Evolutionary conservation across 2,797 vertebrate genomes (phyloP).

Genomic region (Characodon lateralis): DNA sequence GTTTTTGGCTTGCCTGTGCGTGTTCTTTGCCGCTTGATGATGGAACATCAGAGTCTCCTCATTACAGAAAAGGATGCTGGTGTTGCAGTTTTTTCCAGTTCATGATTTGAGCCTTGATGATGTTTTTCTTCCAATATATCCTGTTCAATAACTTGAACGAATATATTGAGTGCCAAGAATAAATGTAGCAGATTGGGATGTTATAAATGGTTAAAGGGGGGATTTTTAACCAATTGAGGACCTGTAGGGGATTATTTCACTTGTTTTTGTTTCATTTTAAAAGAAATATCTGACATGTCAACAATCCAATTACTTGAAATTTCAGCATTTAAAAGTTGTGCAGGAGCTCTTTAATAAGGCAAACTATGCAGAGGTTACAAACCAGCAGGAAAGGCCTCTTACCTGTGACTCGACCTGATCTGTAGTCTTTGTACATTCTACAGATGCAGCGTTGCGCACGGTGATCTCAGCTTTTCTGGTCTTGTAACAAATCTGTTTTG

Average conservation of each 20-base stretch:
- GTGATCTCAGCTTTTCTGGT: slow-evolving; percentile 49
- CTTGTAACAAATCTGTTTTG: slow-evolving; percentile 56
- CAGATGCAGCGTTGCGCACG: slow-evolving; percentile 15
- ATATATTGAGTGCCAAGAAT: too few species aligned
- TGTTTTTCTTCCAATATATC: not conserved
- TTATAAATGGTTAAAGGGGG: not conserved
- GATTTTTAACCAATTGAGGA: not conserved
- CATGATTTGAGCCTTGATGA: too few species aligned
- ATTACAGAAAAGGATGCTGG: too few species aligned
- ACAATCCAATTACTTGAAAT: slow-evolving; percentile 16
- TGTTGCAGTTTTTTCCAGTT: too few species aligned
- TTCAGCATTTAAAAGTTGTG: slow-evolving; percentile 6
- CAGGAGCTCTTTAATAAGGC: not conserved
- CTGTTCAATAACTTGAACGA: not conserved
- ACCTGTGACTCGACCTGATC: slow-evolving; percentile 76
- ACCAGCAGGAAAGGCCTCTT: slow-evolving; percentile 43
- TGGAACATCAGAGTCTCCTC: too few species aligned
- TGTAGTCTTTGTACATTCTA: slow-evolving; percentile 81
- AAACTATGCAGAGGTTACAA: not conserved
- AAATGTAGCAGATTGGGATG: not conserved
- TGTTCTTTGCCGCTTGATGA: too few species aligned
- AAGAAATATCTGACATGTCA: slow-evolving; percentile 19
- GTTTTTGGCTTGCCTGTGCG: too few species aligned
- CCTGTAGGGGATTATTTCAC: slow-evolving; percentile 21
- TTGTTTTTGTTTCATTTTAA: slow-evolving; percentile 18